These are phyloP conservation scores for Drosophila arizonae DNA, from an alignment of 1,140 invertebrate genomes.

Conservation along the genomic window DNA sequence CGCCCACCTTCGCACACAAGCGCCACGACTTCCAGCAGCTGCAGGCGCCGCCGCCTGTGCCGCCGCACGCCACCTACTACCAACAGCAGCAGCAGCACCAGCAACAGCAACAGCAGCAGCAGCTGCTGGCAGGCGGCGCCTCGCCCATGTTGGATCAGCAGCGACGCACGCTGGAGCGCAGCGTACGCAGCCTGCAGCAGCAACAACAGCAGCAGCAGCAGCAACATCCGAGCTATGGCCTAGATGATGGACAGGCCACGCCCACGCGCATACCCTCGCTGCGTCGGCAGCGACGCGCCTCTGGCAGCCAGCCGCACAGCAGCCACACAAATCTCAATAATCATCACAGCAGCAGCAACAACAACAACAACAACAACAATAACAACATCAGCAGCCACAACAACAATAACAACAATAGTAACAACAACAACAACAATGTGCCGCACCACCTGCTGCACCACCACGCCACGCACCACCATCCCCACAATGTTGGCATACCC, in stretches of 20 bases:
- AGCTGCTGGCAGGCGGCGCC: conserved; percentile 17
- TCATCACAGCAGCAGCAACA: conserved; percentile 45
- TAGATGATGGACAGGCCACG: conserved; percentile 58
- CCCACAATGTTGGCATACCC: conserved; percentile 67
- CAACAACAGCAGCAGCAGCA: conserved; percentile 36
- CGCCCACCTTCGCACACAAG: conserved; percentile 69
- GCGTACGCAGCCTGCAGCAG: conserved; percentile 63
- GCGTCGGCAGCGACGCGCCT: conserved; percentile 67
- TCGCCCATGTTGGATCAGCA: conserved; percentile 66
- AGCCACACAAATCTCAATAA: conserved; percentile 68
- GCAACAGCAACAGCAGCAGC: conserved; percentile 4
- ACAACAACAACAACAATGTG: conserved; percentile 55
- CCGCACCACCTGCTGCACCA: conserved; percentile 50
- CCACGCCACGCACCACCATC: conserved; percentile 11
- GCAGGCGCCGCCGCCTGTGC: conserved; percentile 71
- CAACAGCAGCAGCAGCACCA: conserved; percentile 58
- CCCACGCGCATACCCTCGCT: conserved; percentile 75
- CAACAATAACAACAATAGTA: conserved; percentile 48
- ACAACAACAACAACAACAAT: conserved; percentile 57
- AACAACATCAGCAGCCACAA: conserved; percentile 52
- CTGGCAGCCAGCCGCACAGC: conserved; percentile 60
- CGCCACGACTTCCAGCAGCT: conserved; percentile 66
- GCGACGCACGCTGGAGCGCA: conserved; percentile 69
- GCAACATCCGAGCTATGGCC: conserved; percentile 41
- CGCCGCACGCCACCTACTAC: conserved; percentile 70